These are phyloP conservation scores for Indicator indicator DNA, from an alignment of 2,113 vertebrate genomes.

Conservation along the genomic window DNA sequence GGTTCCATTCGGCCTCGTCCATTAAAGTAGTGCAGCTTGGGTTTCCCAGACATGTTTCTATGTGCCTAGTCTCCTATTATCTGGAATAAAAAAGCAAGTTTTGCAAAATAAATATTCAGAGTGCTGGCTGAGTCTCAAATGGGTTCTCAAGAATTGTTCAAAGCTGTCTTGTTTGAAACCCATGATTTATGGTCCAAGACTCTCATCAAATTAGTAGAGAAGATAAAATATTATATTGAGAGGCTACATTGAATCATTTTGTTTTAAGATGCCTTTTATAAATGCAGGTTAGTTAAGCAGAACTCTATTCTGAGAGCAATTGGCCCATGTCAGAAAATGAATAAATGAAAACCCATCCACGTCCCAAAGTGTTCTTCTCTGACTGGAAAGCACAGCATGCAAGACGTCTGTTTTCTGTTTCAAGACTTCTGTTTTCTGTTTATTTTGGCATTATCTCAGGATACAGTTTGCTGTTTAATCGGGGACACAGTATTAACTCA, in stretches of 20 bases:
- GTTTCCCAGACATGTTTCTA: conserved; percentile 77
- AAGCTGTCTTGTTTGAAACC: background rate
- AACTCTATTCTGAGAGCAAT: background rate
- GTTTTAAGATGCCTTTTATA: background rate
- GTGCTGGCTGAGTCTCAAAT: background rate
- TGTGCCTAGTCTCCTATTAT: background rate
- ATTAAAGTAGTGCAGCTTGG: conserved; percentile 79
- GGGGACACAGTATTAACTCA: background rate
- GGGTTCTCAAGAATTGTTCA: background rate
- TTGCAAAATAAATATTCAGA: background rate
- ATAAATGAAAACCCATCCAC: background rate
- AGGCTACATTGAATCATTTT: background rate
- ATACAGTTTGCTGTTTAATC: background rate
- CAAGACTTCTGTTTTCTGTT: background rate
- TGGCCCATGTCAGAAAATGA: background rate
- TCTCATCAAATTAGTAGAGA: background rate
- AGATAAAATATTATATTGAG: background rate
- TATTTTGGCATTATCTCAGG: background rate
- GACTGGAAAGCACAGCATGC: background rate
- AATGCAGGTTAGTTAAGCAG: background rate
- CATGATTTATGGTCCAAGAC: background rate
- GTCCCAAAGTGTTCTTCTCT: background rate
- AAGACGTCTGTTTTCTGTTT: background rate
- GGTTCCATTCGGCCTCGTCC: conserved; percentile 86
- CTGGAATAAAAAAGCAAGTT: background rate